phyloP scores from a whole-genome alignment of 2,888 invertebrate genomes.

The Meteorus cinctellus region DNA sequence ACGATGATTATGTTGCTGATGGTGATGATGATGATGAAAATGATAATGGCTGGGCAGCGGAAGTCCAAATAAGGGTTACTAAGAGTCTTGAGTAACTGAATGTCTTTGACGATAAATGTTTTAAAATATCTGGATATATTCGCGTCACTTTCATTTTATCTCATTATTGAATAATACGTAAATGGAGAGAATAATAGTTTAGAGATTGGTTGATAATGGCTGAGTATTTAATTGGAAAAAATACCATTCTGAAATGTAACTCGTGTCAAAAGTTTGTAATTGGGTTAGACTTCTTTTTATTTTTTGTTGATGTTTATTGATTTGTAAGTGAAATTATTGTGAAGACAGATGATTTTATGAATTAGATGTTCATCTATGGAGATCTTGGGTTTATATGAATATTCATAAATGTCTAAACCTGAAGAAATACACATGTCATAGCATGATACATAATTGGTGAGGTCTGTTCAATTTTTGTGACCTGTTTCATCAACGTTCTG shows the following conservation, averaged over 20 bases:
- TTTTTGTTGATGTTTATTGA: too few species aligned
- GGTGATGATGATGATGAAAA: slow-evolving; percentile 33
- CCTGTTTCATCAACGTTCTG: too few species aligned
- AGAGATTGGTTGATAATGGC: too few species aligned
- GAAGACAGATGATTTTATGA: too few species aligned
- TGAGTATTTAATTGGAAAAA: too few species aligned
- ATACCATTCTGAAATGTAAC: too few species aligned
- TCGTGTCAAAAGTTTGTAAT: too few species aligned
- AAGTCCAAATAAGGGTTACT: slow-evolving; percentile 45
- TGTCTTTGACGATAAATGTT: neutral
- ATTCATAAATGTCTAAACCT: neutral
- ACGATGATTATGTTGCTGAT: slow-evolving; percentile 15
- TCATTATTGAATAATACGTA: slow-evolving; percentile 1
- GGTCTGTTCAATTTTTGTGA: too few species aligned
- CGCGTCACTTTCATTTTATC: slow-evolving; percentile 28
- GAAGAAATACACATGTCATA: too few species aligned
- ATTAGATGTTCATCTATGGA: neutral
- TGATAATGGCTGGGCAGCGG: slow-evolving; percentile 35
- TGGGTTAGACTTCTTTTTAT: neutral
- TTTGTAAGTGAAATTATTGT: too few species aligned
- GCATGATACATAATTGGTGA: too few species aligned
- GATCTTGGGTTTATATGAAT: slow-evolving; percentile 14
- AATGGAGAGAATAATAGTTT: neutral
- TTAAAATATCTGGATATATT: slow-evolving; percentile 5
- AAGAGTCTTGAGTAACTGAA: slow-evolving; percentile 20